Evolutionary conservation across 2,888 invertebrate genomes (phyloP), one percentile per base, ranked within the genome.

Genomic region (Eucriotettix oculatus): DNA sequence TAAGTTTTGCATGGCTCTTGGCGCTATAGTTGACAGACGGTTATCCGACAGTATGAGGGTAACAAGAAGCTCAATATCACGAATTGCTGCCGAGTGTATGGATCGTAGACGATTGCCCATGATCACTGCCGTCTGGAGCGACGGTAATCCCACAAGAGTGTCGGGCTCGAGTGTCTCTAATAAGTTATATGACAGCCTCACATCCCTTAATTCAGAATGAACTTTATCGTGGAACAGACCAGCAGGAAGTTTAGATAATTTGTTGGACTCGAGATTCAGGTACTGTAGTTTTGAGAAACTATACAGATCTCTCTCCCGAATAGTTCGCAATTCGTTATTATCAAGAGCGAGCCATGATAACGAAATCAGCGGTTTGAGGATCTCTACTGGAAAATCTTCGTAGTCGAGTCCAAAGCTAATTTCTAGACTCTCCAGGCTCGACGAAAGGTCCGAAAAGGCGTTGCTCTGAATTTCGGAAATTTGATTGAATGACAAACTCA

Each of bases 121-220:
- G 14, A 72, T 56, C 12, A 68, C 69, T n/a, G 72, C 64, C 12
- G 67, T 69, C 52, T 68, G 67, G 14, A 72, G 59, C 42, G 63
- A 64, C n/a, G 63, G 63, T 43, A 72, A 61, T 16, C 67, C 65
- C 16, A 65, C 62, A 60, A 73, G 73, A 1, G 71, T 68, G 0
- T 61, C 58, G 16, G 81, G 76, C 54, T 83, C 80, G 56, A 93
- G 75, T 9, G 75, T 76, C 66, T 82, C 83, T 63, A 93, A 72
- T 68, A 85, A 83, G 74, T 93, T 93, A 71, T 89, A 87, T 5
- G 89, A 87, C 59, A 93, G 76, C 67, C 91, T 83, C 52, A 92
- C 78, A 71, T 91, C 90, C 59, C 82, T 83, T 58, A 93, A 73
- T 66, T 85, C 82, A 11, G 82, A 77, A 66, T 91, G 88, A 9